Evolutionary conservation across 2,888 invertebrate species (phyloP), one percentile per base, ranked within the genome.

Genomic region (Creontiades dilutus): DNA sequence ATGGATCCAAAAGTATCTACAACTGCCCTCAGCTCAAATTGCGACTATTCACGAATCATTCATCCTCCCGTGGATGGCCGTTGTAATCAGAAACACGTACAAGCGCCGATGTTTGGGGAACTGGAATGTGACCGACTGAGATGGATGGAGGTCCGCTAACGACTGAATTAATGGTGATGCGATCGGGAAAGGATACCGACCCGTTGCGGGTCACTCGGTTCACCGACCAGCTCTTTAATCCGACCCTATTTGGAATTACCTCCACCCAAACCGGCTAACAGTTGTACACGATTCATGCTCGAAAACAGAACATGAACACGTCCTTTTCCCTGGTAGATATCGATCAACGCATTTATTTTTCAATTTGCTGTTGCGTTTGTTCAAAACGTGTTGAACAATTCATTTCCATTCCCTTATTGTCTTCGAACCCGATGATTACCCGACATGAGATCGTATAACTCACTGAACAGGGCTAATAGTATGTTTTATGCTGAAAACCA

Each of bases 81-180:
- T 12, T 23, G 68, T 68, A 68, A 68, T 23, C 68, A 68, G 68
- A 23, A 68, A 68, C 68, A 68, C n/a, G 19, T n/a, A 11, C 11
- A n/a, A 23, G 19, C 19, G 9, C 68, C 12, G 28, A 28, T 28
- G 28, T 12, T 78, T 47, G 28, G 76, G 78, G 16, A 46, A 78
- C 46, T 47, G 46, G 78, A 78, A 78, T 78, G 78, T 47, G 78
- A 78, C 78, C 46, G 46, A 46, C 78, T 78, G 78, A 78, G 78
- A 78, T 78, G 78, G 78, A 78, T 78, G 78, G 78, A n/a, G 37
- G 78, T 11, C 78, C 78, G 47, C 78, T 78, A 78, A 78, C 78
- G 78, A 78, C 78, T 78, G 46, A 78, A 78, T 78, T 78, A 78
- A 78, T 78, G 78, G 78, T 68, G 23, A 23, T 68, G 68, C 68